Evolutionary conservation across 2,113 vertebrate genomes (phyloP).

Genomic region (Protomyctophum bolini): DNA sequence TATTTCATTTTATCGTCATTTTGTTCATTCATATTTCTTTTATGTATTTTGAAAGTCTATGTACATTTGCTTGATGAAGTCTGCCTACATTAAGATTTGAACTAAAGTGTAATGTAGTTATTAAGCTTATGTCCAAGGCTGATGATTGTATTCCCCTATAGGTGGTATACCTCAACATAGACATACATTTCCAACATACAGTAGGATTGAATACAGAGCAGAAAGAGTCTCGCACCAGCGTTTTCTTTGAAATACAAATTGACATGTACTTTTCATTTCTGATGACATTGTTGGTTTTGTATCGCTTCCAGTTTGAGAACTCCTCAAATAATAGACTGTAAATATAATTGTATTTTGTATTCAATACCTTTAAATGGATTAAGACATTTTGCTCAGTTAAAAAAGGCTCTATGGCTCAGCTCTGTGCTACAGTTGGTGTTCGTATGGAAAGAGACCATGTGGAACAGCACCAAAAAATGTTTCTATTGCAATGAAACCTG

Average conservation of each 20-base stretch:
- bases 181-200: conserved; percentile 26
- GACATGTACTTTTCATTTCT: conserved; percentile 8
- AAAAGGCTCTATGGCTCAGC: too few species aligned
- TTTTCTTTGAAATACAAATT: conserved; percentile 31
- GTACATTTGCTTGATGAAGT: conserved; percentile 26
- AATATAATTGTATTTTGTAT: neutral
- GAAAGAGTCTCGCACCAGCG: conserved; percentile 45
- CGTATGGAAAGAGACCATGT: conserved; percentile 2
- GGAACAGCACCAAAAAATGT: neutral
- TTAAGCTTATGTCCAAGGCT: neutral
- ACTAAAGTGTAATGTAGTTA: neutral
- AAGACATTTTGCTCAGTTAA: too few species aligned
- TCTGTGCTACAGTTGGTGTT: neutral
- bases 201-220: conserved; percentile 38
- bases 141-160: conserved; percentile 16
- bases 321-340: too few species aligned
- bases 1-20: conserved; percentile 19
- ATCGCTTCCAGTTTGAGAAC: neutral
- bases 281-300: neutral
- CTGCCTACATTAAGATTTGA: conserved; percentile 1
- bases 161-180: conserved; percentile 19
- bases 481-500: conserved; percentile 13
- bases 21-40: conserved; percentile 16
- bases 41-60: neutral
- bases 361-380: too few species aligned